These are phyloP conservation scores for Ageneiosus marmoratus DNA, from an alignment of 2,113 vertebrate genomes.

Conservation along the genomic window DNA sequence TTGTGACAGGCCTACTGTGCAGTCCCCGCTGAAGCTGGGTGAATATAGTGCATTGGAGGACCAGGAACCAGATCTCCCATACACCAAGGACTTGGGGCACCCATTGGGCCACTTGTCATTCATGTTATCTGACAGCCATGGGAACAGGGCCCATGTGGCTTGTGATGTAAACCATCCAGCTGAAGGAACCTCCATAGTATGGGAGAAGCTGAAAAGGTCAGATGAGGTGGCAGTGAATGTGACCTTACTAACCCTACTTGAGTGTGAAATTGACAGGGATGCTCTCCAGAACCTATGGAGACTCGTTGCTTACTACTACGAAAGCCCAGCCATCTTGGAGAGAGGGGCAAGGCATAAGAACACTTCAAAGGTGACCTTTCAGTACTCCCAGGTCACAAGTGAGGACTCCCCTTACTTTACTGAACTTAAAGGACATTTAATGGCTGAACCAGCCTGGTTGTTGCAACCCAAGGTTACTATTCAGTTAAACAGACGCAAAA, in stretches of 20 bases:
- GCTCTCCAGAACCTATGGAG: slow-evolving; percentile 76
- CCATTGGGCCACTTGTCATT: slow-evolving; percentile 71
- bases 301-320: slow-evolving; percentile 78
- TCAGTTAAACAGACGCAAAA: slow-evolving; percentile 74
- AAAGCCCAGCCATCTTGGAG: slow-evolving; percentile 75
- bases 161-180: slow-evolving; percentile 70
- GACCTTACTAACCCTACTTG: slow-evolving; percentile 67
- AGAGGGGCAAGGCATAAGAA: slow-evolving; percentile 68
- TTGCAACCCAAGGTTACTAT: slow-evolving; percentile 74
- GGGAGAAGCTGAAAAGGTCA: slow-evolving; percentile 60
- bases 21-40: slow-evolving; percentile 70
- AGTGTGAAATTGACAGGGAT: slow-evolving; percentile 78
- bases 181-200: slow-evolving; percentile 64
- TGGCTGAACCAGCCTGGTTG: slow-evolving; percentile 74
- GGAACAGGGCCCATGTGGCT: slow-evolving; percentile 74
- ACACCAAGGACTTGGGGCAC: slow-evolving; percentile 71
- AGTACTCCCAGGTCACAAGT: slow-evolving; percentile 69
- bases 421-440: slow-evolving; percentile 75
- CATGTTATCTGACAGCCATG: slow-evolving; percentile 75
- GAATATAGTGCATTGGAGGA: slow-evolving; percentile 68
- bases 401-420: slow-evolving; percentile 79
- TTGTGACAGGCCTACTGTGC: slow-evolving; percentile 68
- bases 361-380: slow-evolving; percentile 64
- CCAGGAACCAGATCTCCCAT: slow-evolving; percentile 70
- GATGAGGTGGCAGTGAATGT: slow-evolving; percentile 69